Evolutionary conservation across 2,888 invertebrate genomes (phyloP), one percentile per base, ranked within the genome.

Genomic region (Uropetala carovei): DNA sequence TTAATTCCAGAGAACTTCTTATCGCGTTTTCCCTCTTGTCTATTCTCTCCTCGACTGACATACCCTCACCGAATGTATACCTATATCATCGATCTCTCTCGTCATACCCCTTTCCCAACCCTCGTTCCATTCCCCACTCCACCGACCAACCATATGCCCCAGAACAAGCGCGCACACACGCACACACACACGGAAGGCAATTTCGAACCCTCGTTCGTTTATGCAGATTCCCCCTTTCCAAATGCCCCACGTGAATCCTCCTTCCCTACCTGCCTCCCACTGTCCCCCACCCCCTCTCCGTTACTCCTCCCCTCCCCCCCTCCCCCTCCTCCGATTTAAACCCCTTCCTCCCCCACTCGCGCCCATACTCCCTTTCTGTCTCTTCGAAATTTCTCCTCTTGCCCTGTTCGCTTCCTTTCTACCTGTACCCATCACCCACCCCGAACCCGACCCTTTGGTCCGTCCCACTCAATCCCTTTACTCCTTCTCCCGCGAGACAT

Each of bases 181-280:
- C n/a, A n/a, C n/a, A n/a, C n/a, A n/a, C n/a, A 27, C 75, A 75
- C 75, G 75, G 75, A 75, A 22, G 27, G 75, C 89, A 89, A 43
- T 89, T 89, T 30, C 68, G 89, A n/a, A 64, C 43, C 64, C 89
- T 89, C 75, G 75, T 75, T 75, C 75, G 89, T 89, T 89, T 89
- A 89, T 89, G 89, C 89, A 89, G 64, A 89, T 89, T 89, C 64
- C 14, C 18, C 56, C 56, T 13, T n/a, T 18, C 64, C n/a, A 18
- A 18, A 56, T 43, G 43, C 56, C 57, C 11, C 64, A 10, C 83
- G 56, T 8, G 18, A 11, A 4, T 8, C 11, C 82, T n/a, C 43
- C 27, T 4, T 68, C 86, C 89, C 18, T 22, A 22, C 75, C 75
- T 75, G 75, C 18, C 7, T 68, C 68, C 68, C 18, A n/a, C 43